A percentile compares a stretch with the other conserved stretches of the same genome.
These are phyloP conservation scores for Notolabrus celidotus DNA, from an alignment of 2,797 vertebrate genomes.

Conservation along the genomic window DNA sequence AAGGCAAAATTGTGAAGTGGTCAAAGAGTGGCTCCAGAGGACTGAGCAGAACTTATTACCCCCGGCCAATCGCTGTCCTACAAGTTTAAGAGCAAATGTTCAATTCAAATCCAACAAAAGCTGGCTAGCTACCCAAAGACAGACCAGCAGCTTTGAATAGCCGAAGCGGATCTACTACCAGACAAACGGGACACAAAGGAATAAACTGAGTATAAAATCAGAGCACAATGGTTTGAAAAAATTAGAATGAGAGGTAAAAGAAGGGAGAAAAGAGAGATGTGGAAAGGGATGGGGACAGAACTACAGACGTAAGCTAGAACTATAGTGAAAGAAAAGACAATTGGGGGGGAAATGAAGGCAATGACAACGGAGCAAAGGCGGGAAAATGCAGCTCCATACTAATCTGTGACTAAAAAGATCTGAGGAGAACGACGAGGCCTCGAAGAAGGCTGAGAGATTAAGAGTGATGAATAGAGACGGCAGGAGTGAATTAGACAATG, in stretches of 20 bases:
- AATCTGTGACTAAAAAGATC: slow-evolving; percentile 41
- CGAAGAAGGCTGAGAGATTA: slow-evolving; percentile 29
- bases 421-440: slow-evolving; percentile 20
- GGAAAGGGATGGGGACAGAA: slow-evolving; percentile 23
- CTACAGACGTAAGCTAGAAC: slow-evolving; percentile 31
- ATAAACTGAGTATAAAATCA: slow-evolving; percentile 31
- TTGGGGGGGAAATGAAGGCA: slow-evolving; percentile 19
- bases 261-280: slow-evolving; percentile 18
- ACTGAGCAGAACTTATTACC: slow-evolving; percentile 54
- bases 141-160: slow-evolving; percentile 18
- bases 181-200: slow-evolving; percentile 43
- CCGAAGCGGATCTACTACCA: slow-evolving; percentile 24
- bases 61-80: slow-evolving; percentile 8
- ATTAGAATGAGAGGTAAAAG: slow-evolving; percentile 22
- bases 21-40: slow-evolving; percentile 25
- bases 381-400: slow-evolving; percentile 7
- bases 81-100: slow-evolving; percentile 48
- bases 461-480: slow-evolving; percentile 43
- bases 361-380: slow-evolving; percentile 19
- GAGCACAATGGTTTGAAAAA: slow-evolving; percentile 36
- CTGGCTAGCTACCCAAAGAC: slow-evolving; percentile 31
- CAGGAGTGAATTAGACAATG: slow-evolving; percentile 25
- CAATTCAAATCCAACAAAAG: slow-evolving; percentile 54
- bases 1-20: slow-evolving; percentile 42
- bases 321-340: slow-evolving; percentile 31